These are phyloP conservation scores for Acronicta leporina DNA, from an alignment of 2,888 invertebrate genomes.

Conservation along the genomic window DNA sequence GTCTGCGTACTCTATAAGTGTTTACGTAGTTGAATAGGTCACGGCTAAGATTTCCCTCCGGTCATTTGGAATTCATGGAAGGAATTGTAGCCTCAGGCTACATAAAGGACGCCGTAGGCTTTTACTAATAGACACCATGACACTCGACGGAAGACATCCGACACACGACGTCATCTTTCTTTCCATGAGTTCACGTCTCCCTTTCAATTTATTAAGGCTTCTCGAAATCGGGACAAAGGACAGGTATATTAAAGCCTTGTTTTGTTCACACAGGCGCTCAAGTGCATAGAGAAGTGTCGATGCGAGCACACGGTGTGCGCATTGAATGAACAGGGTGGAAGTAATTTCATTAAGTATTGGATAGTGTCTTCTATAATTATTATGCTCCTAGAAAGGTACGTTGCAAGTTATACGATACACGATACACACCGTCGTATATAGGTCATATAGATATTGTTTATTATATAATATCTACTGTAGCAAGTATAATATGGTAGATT, in stretches of 20 bases:
- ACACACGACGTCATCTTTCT: slow-evolving; percentile 74
- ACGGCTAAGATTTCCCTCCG: slow-evolving; percentile 89
- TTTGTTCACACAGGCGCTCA: slow-evolving; percentile 51
- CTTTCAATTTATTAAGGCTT: slow-evolving; percentile 76
- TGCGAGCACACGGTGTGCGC: slow-evolving; percentile 34
- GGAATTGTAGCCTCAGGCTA: slow-evolving; percentile 86
- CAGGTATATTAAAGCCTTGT: slow-evolving; percentile 64
- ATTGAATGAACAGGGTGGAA: slow-evolving; percentile 24
- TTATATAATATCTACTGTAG: too few species aligned
- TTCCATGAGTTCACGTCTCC: slow-evolving; percentile 70
- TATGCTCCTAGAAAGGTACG: not conserved
- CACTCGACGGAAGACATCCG: slow-evolving; percentile 70
- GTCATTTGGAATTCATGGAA: slow-evolving; percentile 89
- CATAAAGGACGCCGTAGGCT: slow-evolving; percentile 87
- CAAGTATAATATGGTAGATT: too few species aligned
- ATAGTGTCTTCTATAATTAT: not conserved
- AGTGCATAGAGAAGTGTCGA: slow-evolving; percentile 52
- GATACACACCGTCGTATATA: too few species aligned
- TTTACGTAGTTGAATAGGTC: slow-evolving; percentile 85
- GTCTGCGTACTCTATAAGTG: slow-evolving; percentile 61
- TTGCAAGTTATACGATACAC: not conserved
- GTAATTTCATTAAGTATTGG: slow-evolving; percentile 14
- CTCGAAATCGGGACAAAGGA: slow-evolving; percentile 56
- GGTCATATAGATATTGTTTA: too few species aligned
- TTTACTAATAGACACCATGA: slow-evolving; percentile 78